Conservation (phyloP, 2,113 vertebrate species). For the Globicephala melas region DNA sequence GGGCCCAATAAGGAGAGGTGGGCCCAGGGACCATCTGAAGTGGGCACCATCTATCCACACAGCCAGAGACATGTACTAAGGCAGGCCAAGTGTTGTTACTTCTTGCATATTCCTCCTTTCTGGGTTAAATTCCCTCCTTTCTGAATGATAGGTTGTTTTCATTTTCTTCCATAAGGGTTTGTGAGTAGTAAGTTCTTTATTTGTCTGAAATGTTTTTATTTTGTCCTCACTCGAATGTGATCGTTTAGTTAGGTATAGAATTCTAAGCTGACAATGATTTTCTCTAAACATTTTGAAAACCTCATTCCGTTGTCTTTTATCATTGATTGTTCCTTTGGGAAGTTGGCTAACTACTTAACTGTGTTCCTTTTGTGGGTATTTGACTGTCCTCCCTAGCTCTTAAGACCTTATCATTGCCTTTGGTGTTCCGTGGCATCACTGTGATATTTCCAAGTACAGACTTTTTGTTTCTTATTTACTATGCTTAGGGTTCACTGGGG, state of each 20-base stretch:
- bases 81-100: not conserved
- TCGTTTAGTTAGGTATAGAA: slow-evolving; percentile 5
- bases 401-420: not conserved
- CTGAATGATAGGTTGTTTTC: not conserved
- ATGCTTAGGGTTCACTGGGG: not conserved
- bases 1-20: not conserved
- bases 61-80: too few species aligned
- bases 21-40: not conserved
- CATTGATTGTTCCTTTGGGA: not conserved
- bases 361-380: not conserved
- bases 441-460: not conserved
- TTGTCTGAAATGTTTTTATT: not conserved
- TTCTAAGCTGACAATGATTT: not conserved
- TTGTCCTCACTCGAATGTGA: not conserved
- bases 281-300: not conserved
- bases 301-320: not conserved
- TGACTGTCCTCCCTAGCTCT: not conserved
- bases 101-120: not conserved
- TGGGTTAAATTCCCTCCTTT: not conserved
- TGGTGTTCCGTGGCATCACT: not conserved
- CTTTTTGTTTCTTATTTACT: not conserved
- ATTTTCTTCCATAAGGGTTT: not conserved
- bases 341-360: not conserved
- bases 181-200: not conserved
- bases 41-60: not conserved